These are phyloP conservation scores for Eupithecia inturbata DNA, from an alignment of 2,888 invertebrate genomes.

Conservation along the genomic window DNA sequence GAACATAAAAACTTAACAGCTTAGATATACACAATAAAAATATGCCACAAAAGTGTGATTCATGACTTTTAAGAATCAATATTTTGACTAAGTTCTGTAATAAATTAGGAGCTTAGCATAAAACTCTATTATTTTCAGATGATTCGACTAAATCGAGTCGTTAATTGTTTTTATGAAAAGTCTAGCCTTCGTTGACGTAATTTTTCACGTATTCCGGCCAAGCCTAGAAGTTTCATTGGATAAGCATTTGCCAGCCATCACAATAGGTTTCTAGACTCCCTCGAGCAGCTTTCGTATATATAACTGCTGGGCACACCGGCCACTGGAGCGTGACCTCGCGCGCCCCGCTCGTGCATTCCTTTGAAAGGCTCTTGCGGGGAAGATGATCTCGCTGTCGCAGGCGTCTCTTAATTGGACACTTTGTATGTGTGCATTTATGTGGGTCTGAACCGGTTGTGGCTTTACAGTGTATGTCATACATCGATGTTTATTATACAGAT, in stretches of 20 bases:
- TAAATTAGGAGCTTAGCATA: conserved; percentile 29
- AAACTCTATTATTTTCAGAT: conserved; percentile 18
- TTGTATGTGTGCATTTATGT: conserved; percentile 77
- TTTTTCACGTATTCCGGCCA: conserved; percentile 15
- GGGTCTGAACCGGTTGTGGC: conserved; percentile 78
- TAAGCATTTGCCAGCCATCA: conserved; percentile 51
- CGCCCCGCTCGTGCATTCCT: conserved; percentile 57
- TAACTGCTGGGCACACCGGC: conserved; percentile 68
- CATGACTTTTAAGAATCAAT: conserved; percentile 15
- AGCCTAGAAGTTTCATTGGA: conserved; percentile 19
- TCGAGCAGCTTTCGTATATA: conserved; percentile 78
- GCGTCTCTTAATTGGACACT: conserved; percentile 75
- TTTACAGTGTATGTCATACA: conserved; percentile 70
- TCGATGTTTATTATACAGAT: conserved; percentile 68
- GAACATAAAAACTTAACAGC: conserved; percentile 15
- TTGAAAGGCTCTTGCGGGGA: conserved; percentile 57
- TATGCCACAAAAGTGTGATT: background rate
- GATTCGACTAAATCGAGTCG: conserved; percentile 12
- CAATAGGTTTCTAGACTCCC: conserved; percentile 67
- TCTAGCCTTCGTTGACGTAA: conserved; percentile 1
- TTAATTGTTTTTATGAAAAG: conserved; percentile 13
- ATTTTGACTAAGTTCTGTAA: conserved; percentile 21
- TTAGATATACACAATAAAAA: conserved; percentile 9
- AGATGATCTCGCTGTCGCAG: conserved; percentile 71
- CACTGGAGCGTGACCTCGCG: conserved; percentile 64